Conservation (phyloP, 2,888 invertebrate genomes). For the Psylliodes chrysocephalus region DNA sequence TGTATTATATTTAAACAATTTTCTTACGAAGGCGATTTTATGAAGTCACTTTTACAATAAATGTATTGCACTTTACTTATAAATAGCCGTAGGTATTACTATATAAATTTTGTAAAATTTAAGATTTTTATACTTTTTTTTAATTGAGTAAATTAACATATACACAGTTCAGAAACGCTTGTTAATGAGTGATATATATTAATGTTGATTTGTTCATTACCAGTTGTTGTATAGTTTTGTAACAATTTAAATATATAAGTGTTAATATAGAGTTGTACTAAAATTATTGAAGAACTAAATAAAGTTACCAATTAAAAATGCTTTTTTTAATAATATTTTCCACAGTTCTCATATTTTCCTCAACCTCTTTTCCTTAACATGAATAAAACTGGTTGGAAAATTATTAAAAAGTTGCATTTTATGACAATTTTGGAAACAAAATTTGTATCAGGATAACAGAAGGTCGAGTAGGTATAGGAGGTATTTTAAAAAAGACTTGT, state of each 20-base stretch:
- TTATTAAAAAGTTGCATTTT: too few relatives aligned
- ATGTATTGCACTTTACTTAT: not conserved
- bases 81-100: not conserved
- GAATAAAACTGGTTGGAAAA: too few relatives aligned
- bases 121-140: conserved; percentile 40
- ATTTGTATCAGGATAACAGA: too few relatives aligned
- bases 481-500: too few relatives aligned
- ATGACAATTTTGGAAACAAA: too few relatives aligned
- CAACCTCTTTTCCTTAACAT: too few relatives aligned
- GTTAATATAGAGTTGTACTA: conserved; percentile 35
- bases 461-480: too few relatives aligned
- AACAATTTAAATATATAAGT: conserved; percentile 36
- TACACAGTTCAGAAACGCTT: conserved; percentile 35
- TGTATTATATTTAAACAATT: not conserved
- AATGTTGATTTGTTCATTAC: conserved; percentile 33
- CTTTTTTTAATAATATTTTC: too few relatives aligned
- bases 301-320: conserved; percentile 1
- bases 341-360: too few relatives aligned
- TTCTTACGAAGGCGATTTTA: not conserved
- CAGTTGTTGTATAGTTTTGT: conserved; percentile 38
- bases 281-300: conserved; percentile 26
- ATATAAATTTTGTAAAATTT: conserved; percentile 28
- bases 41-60: not conserved
- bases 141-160: conserved; percentile 32
- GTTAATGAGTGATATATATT: conserved; percentile 37